A percentile compares a stretch with the other conserved stretches of the same genome.
Conservation (phyloP, 2,888 invertebrate species). For the Craniophora ligustri region DNA sequence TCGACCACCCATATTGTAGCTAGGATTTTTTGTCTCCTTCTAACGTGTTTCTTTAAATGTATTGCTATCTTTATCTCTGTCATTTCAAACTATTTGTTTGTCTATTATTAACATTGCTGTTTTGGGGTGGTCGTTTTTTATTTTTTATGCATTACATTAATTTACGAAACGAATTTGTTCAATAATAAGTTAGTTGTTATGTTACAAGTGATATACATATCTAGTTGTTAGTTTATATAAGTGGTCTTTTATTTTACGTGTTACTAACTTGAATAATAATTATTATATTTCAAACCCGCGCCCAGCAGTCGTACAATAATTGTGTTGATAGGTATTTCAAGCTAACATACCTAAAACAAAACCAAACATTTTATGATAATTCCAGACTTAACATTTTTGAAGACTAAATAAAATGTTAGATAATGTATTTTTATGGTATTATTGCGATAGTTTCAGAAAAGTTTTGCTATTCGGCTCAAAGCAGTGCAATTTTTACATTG, state of each 20-base stretch:
- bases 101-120: constrained; percentile 79
- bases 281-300: too few relatives aligned
- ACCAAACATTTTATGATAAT: too few relatives aligned
- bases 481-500: constrained; percentile 27
- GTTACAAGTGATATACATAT: not conserved
- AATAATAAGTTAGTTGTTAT: constrained; percentile 10
- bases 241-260: not conserved
- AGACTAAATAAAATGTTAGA: too few relatives aligned
- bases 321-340: too few relatives aligned
- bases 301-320: too few relatives aligned
- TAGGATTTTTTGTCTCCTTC: constrained; percentile 60
- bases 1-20: constrained; percentile 82
- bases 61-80: constrained; percentile 54
- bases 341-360: too few relatives aligned
- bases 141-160: constrained; percentile 45
- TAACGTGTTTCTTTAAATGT: constrained; percentile 22
- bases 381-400: too few relatives aligned
- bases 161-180: constrained; percentile 33
- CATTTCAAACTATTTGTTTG: constrained; percentile 73
- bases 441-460: constrained; percentile 30
- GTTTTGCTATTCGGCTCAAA: constrained; percentile 15
- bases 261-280: too few relatives aligned
- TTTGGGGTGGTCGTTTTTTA: constrained; percentile 82
- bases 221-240: constrained; percentile 1
- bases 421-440: constrained; percentile 15